phyloP scores from a whole-genome alignment of 2,888 invertebrate species.

The Leucoma salicis region DNA sequence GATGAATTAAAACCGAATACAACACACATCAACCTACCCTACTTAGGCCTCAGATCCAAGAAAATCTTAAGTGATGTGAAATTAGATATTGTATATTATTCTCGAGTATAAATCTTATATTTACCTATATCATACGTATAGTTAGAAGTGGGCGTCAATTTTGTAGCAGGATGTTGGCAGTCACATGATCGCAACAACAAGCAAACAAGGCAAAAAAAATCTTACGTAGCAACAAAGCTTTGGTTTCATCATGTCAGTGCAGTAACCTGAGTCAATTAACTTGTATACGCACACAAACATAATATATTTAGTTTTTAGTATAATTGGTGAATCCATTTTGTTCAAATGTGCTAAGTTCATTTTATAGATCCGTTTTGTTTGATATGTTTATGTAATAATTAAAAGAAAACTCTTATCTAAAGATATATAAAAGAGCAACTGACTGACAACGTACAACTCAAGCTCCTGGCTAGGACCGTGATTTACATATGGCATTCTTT shows the following conservation, averaged over 20 bases:
- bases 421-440: too few species aligned
- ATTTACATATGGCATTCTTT: too few species aligned
- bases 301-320: background rate
- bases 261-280: constrained; percentile 26
- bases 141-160: constrained; percentile 19
- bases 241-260: constrained; percentile 18
- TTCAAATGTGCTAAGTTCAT: background rate
- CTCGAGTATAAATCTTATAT: too few species aligned
- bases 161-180: constrained; percentile 32
- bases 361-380: background rate
- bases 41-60: background rate
- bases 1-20: too few species aligned
- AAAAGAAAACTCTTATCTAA: too few species aligned
- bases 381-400: background rate
- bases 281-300: background rate
- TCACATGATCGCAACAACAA: constrained; percentile 30
- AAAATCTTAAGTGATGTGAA: background rate
- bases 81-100: background rate
- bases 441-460: too few species aligned
- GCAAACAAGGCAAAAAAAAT: constrained; percentile 19
- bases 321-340: background rate
- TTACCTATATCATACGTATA: background rate
- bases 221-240: constrained; percentile 32
- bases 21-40: too few species aligned
- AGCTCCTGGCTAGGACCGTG: too few species aligned